Evolutionary conservation across 2,113 vertebrate genomes (phyloP).

Genomic region (Eudyptes chrysolophus): DNA sequence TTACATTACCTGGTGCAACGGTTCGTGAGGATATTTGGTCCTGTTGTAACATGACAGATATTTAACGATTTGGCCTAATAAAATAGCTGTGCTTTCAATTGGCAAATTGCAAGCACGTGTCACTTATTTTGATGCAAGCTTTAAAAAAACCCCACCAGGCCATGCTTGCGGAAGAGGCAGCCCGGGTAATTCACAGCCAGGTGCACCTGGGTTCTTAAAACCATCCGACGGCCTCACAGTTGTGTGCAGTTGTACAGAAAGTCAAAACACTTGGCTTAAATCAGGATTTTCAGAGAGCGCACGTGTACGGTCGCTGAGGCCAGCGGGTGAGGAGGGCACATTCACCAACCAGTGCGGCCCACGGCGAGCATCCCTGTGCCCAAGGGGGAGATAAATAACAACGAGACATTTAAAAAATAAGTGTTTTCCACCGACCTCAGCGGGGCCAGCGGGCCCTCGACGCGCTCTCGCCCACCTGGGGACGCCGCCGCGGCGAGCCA

Average conservation of each 20-base stretch:
- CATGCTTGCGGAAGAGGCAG: neutral
- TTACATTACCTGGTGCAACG: neutral
- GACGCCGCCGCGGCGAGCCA: neutral
- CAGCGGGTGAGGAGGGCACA: neutral
- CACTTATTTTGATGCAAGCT: neutral
- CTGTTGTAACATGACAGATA: neutral
- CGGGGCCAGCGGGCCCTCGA: neutral
- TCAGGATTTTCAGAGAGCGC: neutral
- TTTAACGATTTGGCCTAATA: neutral
- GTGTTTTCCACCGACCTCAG: neutral
- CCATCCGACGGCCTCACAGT: neutral
- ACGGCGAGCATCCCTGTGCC: neutral
- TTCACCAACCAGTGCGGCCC: neutral
- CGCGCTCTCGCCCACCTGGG: neutral
- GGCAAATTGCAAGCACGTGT: neutral
- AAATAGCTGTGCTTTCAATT: neutral
- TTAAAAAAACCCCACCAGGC: neutral
- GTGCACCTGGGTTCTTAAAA: neutral
- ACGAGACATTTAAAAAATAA: neutral
- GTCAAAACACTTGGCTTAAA: slow-evolving; percentile 28
- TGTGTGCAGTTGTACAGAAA: neutral
- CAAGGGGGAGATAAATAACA: neutral
- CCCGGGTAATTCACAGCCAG: neutral
- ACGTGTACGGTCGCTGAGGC: neutral
- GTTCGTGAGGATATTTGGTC: neutral